A percentile compares a stretch with the other conserved stretches of the same genome.
phyloP scores from a whole-genome alignment of 1,140 invertebrate species.

The Scaptomyza montana region DNA sequence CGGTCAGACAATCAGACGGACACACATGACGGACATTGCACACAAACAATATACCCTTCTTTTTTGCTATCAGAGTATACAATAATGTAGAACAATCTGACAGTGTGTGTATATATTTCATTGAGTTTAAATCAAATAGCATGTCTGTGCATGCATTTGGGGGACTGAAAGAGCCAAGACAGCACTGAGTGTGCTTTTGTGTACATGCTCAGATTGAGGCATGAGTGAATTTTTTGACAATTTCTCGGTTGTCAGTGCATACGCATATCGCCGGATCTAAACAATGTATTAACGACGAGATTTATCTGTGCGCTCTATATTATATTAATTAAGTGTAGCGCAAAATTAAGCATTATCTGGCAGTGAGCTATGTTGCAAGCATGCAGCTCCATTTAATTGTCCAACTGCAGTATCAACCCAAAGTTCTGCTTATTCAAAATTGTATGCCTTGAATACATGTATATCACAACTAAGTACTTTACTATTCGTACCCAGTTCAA shows the following conservation, averaged over 20 bases:
- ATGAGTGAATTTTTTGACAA: conserved; percentile 54
- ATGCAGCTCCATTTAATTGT: conserved; percentile 8
- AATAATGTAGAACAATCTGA: not conserved
- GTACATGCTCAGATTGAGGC: conserved; percentile 1
- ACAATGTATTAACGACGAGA: conserved; percentile 73
- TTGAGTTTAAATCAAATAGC: conserved; percentile 68
- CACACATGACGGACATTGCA: no score
- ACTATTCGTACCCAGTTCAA: not conserved
- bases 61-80: no score
- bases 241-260: conserved; percentile 67
- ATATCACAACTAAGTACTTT: no score
- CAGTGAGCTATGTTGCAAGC: conserved; percentile 4
- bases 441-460: not conserved
- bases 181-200: not conserved
- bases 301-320: conserved; percentile 52
- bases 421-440: not conserved
- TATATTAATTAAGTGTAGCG: conserved; percentile 66
- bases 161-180: not conserved
- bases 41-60: not conserved
- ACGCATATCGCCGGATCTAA: conserved; percentile 68
- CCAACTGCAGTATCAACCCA: conserved; percentile 20
- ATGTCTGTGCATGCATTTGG: not conserved
- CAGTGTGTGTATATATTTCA: conserved; percentile 57
- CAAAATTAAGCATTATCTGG: conserved; percentile 32
- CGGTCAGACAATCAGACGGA: no score